Evolutionary conservation across 2,888 invertebrate genomes (phyloP).

Genomic region (Metellina segmentata): DNA sequence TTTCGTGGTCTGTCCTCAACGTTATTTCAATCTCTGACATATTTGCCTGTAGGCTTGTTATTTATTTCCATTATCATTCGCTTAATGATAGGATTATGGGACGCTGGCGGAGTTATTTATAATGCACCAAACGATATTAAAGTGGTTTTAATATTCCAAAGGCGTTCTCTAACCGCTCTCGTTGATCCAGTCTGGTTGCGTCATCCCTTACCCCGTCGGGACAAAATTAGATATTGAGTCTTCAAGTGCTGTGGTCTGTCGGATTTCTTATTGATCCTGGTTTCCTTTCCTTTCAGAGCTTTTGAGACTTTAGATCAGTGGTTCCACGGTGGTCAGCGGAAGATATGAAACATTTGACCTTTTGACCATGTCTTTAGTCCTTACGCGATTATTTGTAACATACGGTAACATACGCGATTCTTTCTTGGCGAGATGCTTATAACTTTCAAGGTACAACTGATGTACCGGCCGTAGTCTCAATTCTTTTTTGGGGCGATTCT

Average conservation of each 20-base stretch:
- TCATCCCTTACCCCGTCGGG: neutral
- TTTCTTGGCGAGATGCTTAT: too few species aligned
- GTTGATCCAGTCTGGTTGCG: neutral
- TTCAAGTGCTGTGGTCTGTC: neutral
- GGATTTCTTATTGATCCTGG: neutral
- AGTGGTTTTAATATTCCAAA: neutral
- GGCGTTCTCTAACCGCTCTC: neutral
- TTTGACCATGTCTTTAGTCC: too few species aligned
- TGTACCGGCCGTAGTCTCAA: too few species aligned
- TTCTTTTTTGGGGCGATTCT: too few species aligned
- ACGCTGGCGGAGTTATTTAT: neutral
- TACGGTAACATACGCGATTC: too few species aligned
- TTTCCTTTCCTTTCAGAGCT: neutral
- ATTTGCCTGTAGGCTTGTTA: neutral
- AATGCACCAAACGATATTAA: neutral
- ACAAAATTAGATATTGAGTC: conserved; percentile 16
- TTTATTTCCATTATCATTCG: neutral
- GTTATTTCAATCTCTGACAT: neutral
- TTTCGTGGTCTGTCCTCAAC: neutral
- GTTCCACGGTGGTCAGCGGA: too few species aligned
- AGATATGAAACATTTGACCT: too few species aligned
- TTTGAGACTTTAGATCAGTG: neutral
- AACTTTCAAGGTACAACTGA: too few species aligned
- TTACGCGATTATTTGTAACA: too few species aligned
- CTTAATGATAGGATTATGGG: neutral